These are phyloP conservation scores for Balaeniceps rex DNA, from an alignment of 2,113 vertebrate species.

Conservation along the genomic window DNA sequence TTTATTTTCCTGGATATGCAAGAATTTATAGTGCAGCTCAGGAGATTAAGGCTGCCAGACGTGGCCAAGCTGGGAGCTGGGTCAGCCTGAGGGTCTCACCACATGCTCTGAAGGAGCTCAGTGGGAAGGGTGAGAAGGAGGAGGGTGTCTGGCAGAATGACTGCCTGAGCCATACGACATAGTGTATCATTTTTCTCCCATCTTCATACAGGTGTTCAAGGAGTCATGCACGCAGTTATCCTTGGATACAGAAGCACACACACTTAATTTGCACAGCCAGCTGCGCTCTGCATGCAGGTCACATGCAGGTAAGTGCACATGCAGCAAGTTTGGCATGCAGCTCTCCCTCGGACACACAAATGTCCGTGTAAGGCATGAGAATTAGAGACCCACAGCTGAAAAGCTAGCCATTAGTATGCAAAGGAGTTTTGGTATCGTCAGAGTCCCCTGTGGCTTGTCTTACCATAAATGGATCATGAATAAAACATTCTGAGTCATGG, in stretches of 20 bases:
- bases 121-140: neutral
- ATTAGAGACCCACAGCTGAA: neutral
- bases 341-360: neutral
- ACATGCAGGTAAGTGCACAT: neutral
- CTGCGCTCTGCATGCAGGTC: neutral
- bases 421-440: neutral
- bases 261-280: neutral
- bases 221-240: neutral
- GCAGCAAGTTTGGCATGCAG: neutral
- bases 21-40: neutral
- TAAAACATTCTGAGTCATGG: neutral
- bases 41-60: neutral
- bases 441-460: neutral
- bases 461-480: neutral
- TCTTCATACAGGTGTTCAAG: neutral
- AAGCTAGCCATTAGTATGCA: neutral
- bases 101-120: neutral
- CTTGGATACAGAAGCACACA: neutral
- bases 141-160: neutral
- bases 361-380: neutral
- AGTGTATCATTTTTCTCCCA: neutral
- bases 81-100: neutral
- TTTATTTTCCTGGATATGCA: neutral
- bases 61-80: rapidly evolving
- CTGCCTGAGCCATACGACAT: neutral